Percentiles rank a stretch among this genome's conserved stretches.
phyloP scores from a whole-genome alignment of 2,113 vertebrate species.

The Gopherus flavomarginatus region DNA sequence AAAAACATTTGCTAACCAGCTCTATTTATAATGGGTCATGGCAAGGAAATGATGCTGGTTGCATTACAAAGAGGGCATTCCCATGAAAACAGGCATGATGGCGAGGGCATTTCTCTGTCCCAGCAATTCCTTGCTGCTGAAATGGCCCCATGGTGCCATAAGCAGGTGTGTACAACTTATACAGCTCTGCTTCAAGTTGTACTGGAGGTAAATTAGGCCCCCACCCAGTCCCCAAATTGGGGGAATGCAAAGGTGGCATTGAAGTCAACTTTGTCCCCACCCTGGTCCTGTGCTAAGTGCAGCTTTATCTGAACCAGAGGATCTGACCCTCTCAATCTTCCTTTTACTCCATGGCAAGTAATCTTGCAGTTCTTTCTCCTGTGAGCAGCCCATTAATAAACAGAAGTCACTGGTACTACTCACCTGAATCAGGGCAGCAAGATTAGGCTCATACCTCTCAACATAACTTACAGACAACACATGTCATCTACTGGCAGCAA shows the following conservation, averaged over 20 bases:
- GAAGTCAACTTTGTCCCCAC: neutral
- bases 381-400: neutral
- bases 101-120: neutral
- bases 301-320: neutral
- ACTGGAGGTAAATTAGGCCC: neutral
- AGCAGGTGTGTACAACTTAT: neutral
- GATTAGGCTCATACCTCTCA: neutral
- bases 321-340: neutral
- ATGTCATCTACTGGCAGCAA: neutral
- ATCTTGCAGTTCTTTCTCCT: neutral
- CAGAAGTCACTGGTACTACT: neutral
- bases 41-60: neutral
- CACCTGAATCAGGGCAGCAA: neutral
- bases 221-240: neutral
- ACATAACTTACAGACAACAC: neutral
- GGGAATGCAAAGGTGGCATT: neutral
- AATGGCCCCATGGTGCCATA: neutral
- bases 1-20: neutral
- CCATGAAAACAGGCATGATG: accelerated
- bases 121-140: neutral
- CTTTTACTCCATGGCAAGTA: neutral
- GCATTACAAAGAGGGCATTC: neutral
- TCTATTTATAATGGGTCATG: neutral
- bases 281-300: neutral
- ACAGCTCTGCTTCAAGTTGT: neutral